Percentiles rank a stretch among this genome's conserved stretches.
Evolutionary conservation across 2,797 vertebrate genomes (phyloP).

Genomic region (Rallus crepitans): DNA sequence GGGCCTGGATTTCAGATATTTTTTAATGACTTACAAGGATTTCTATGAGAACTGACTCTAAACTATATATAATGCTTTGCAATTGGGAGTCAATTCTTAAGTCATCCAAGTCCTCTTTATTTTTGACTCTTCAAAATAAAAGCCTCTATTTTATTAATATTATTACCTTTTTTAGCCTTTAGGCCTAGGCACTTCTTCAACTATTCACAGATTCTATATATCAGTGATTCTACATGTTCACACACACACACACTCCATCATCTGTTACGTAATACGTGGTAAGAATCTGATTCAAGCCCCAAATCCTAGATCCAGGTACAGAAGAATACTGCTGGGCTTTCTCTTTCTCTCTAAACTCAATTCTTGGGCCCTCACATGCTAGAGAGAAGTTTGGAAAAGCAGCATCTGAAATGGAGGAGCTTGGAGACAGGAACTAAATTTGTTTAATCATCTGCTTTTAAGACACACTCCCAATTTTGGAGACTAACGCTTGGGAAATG

Average conservation of each 20-base stretch:
- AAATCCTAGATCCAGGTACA: not conserved
- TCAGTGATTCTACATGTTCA: not conserved
- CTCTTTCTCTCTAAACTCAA: not conserved
- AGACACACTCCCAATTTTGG: not conserved
- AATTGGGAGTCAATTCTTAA: not conserved
- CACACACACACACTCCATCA: not conserved
- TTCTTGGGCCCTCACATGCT: not conserved
- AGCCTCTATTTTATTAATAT: not conserved
- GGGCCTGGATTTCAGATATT: not conserved
- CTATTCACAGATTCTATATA: not conserved
- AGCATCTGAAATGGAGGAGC: not conserved
- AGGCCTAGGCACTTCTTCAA: not conserved
- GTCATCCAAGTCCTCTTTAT: not conserved
- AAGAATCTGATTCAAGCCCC: not conserved
- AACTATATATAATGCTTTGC: not conserved
- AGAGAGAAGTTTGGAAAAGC: not conserved
- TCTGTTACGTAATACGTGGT: not conserved
- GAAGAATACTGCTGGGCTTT: not conserved
- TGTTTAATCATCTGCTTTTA: slow-evolving; percentile 37
- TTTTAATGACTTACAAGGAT: not conserved
- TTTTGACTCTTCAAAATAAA: not conserved
- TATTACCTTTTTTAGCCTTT: not conserved
- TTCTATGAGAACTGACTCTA: not conserved
- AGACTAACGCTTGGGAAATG: not conserved
- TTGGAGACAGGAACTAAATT: slow-evolving; percentile 4